Base-by-base conservation (phyloP, 2,797 vertebrate genomes). In the Phalloptychus januarius region DNA sequence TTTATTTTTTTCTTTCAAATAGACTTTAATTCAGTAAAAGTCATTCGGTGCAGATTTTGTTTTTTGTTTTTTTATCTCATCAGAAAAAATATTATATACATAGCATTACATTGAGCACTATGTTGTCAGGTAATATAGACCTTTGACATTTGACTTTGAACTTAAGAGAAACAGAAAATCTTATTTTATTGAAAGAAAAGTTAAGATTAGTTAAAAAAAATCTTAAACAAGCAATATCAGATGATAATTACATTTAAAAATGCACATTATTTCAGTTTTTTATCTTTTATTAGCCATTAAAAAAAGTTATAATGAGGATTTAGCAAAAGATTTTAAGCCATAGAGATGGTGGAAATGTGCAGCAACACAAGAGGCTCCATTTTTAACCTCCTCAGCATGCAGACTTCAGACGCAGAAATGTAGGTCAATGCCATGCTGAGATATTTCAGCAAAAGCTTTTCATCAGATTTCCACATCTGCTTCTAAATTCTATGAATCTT, bases 91-190 rank as follows among this genome's bases (percentile, higher is more conserved):
- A n/a, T 44, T n/a, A 54, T 31, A 6, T 16, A 58, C 12, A 31
- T 11, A 56, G 0, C 54, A 56, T n/a, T 70, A 70, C 18, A 13
- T 2, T 23, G 20, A 42, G 18, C 8, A 46, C 33, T 15, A 13
- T 13, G 2, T 11, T 25, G 16, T 56, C 31, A 46, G 40, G 36
- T 48, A 10, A 63, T 45, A 63, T 45, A 63, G 23, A 25, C 31
- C 76, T 54, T 67, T 15, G 8, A 74, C 65, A 69, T 70, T 44
- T 54, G 12, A 54, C 18, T 67, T 77, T 48, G 25, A 44, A 28
- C 11, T 72, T 44, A 40, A 58, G 48, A 69, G 45, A 28, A 65
- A 61, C 33, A 74, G 2, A 48, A 78, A 16, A 48, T 20, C 13
- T 18, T 7, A 25, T 71, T 54, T 78, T 40, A 63, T 20, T 38